phyloP scores from a whole-genome alignment of 2,797 vertebrate species.

The Sebastes aleutianus region DNA sequence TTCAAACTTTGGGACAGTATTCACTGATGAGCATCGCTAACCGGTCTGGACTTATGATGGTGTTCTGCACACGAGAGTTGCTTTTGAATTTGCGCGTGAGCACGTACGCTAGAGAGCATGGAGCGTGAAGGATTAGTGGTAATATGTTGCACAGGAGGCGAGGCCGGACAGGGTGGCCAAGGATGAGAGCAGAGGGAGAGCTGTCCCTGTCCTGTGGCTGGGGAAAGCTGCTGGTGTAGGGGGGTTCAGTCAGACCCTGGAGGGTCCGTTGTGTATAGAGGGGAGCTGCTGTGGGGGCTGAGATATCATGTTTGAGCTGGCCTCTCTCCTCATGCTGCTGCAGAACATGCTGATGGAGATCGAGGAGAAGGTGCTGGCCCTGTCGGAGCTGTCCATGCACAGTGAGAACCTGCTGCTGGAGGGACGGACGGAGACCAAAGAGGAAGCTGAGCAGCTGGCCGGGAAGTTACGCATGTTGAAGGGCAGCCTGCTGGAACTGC shows the following conservation, averaged over 20 bases:
- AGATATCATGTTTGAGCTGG: constrained; percentile 83
- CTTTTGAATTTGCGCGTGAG: constrained; percentile 25
- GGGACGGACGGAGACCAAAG: constrained; percentile 83
- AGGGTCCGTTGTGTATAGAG: constrained; percentile 1
- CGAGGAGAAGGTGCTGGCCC: constrained; percentile 91
- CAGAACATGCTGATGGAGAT: constrained; percentile 98
- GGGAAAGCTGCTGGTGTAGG: constrained; percentile 42
- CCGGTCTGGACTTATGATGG: constrained; percentile 10
- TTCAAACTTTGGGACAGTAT: neutral
- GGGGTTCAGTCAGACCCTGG: constrained; percentile 14
- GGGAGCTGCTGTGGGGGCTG: neutral
- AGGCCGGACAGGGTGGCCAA: constrained; percentile 55
- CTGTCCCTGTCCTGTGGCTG: constrained; percentile 41
- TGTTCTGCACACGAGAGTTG: constrained; percentile 4
- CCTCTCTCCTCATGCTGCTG: constrained; percentile 83
- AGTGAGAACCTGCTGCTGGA: constrained; percentile 93
- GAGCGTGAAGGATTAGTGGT: constrained; percentile 75
- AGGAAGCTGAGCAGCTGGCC: constrained; percentile 89
- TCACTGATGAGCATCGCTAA: constrained; percentile 3
- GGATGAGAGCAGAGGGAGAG: constrained; percentile 63
- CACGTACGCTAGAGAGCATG: constrained; percentile 54
- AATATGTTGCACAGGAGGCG: constrained; percentile 56
- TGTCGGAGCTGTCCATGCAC: constrained; percentile 93
- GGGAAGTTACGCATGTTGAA: constrained; percentile 87
- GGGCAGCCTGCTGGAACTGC: constrained; percentile 91